Conservation (phyloP, 2,113 vertebrate genomes). For the Pygoscelis antarcticus region DNA sequence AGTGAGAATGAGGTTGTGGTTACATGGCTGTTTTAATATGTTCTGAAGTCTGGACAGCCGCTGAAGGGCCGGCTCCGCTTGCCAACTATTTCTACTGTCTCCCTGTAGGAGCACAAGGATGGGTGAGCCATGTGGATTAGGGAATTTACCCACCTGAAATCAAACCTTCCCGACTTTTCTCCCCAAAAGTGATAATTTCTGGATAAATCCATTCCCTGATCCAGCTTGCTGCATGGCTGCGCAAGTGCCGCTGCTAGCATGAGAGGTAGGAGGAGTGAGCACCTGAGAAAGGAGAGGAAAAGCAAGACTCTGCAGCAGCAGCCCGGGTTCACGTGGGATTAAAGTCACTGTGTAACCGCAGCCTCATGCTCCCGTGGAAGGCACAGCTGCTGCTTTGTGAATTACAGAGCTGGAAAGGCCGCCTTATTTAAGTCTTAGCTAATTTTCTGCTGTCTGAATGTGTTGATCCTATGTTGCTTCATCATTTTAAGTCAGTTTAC, state of each 20-base stretch:
- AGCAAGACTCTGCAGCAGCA: not conserved
- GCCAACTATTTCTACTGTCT: not conserved
- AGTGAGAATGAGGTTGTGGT: not conserved
- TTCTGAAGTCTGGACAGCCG: not conserved
- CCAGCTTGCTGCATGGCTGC: not conserved
- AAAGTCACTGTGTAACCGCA: not conserved
- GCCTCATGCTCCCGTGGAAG: not conserved
- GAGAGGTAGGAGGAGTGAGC: not conserved
- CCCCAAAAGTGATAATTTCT: not conserved
- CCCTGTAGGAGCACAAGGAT: not conserved
- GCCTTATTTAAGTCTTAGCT: not conserved
- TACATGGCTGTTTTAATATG: not conserved
- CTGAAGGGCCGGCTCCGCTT: not conserved
- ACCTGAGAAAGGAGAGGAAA: not conserved
- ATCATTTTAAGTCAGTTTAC: not conserved
- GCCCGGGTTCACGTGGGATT: not conserved
- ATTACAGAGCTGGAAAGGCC: not conserved
- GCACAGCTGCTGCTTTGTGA: not conserved
- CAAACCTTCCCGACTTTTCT: not conserved
- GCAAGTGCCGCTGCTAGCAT: accelerated
- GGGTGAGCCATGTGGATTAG: not conserved
- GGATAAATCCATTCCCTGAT: not conserved
- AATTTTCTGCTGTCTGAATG: not conserved
- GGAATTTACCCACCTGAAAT: not conserved
- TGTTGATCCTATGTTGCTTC: not conserved